Evolutionary conservation across 2,888 invertebrate species (phyloP).

Genomic region (Kuschelorhynchus macadamiae): DNA sequence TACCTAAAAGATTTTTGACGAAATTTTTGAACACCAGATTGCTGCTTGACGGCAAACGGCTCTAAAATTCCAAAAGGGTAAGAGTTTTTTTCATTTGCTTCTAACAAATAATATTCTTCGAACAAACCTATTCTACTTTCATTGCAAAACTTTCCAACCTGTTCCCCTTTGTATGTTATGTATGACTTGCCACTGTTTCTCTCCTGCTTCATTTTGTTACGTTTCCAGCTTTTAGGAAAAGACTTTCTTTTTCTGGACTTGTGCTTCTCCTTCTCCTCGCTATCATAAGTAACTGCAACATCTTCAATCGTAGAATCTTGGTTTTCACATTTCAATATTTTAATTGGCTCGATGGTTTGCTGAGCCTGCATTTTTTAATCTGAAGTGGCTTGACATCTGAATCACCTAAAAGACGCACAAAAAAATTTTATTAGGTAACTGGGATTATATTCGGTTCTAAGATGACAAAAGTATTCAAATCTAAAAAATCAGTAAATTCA

Average conservation of each 20-base stretch:
- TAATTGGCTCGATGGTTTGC: no score
- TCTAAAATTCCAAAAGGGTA: background rate
- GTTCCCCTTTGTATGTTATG: conserved; percentile 8
- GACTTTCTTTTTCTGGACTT: conserved; percentile 6
- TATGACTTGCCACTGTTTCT: conserved; percentile 17
- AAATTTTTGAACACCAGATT: conserved; percentile 5
- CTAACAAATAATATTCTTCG: conserved; percentile 17
- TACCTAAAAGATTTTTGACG: conserved; percentile 18
- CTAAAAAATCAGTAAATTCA: no score
- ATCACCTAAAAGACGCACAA: no score
- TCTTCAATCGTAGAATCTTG: no score
- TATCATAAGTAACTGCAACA: background rate
- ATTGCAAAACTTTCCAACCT: conserved; percentile 6
- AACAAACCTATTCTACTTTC: conserved; percentile 14
- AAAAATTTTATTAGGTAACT: no score
- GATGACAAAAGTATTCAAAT: no score
- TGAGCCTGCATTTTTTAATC: no score
- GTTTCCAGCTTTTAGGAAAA: conserved; percentile 15
- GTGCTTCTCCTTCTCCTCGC: background rate
- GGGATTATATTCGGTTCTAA: no score
- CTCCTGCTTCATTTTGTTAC: conserved; percentile 13
- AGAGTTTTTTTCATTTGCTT: background rate
- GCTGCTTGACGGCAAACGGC: conserved; percentile 16
- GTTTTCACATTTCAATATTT: no score
- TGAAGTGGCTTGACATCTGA: no score